Evolutionary conservation across 2,113 vertebrate species (phyloP).

Genomic region (Mola mola): DNA sequence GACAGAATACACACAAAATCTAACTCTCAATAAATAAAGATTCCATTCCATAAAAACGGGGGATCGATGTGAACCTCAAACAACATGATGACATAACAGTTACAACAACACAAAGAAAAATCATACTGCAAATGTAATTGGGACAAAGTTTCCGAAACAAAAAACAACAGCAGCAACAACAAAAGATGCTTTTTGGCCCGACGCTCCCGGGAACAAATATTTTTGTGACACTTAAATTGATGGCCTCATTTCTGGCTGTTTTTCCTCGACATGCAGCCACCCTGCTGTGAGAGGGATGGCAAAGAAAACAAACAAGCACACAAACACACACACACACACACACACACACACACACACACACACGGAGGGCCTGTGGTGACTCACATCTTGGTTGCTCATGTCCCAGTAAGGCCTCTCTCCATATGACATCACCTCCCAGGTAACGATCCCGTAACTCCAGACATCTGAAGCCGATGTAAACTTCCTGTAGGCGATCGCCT

Average conservation of each 20-base stretch:
- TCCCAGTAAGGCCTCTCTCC: conserved; percentile 86
- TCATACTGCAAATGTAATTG: conserved; percentile 47
- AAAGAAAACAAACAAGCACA: conserved; percentile 61
- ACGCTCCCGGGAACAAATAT: conserved; percentile 57
- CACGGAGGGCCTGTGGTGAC: conserved; percentile 34
- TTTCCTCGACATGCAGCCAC: conserved; percentile 51
- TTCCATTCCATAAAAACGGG: too few species aligned
- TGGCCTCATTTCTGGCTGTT: conserved; percentile 59
- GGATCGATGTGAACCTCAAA: too few species aligned
- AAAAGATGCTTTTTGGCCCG: conserved; percentile 29
- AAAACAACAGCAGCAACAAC: conserved; percentile 26
- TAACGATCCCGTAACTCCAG: conserved; percentile 86
- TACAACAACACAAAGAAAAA: not conserved
- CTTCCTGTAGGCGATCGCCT: conserved; percentile 84
- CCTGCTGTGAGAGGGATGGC: conserved; percentile 53
- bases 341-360: conserved; percentile 16
- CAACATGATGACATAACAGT: too few species aligned
- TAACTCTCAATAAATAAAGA: too few species aligned
- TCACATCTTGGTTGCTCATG: conserved; percentile 86
- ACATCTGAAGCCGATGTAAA: conserved; percentile 84
- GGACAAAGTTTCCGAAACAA: conserved; percentile 48
- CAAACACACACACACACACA: conserved; percentile 5
- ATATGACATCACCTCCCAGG: conserved; percentile 85
- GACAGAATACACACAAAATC: too few species aligned
- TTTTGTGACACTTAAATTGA: conserved; percentile 63